Evolutionary conservation across 2,888 invertebrate species (phyloP).

Genomic region (Rhabditoides inermis): DNA sequence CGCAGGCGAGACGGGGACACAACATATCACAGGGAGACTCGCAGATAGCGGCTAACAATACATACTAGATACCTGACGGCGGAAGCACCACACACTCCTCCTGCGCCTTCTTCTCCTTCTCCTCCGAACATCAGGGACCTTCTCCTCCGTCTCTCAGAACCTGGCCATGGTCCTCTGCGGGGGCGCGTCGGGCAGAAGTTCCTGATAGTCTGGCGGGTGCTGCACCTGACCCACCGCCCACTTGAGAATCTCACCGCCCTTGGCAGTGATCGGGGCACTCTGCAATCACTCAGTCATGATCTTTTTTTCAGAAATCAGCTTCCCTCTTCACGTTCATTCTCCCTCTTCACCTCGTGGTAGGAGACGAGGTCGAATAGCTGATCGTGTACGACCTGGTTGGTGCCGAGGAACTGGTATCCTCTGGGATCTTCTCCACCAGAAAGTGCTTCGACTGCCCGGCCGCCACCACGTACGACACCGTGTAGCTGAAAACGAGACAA

Average conservation of each 20-base stretch:
- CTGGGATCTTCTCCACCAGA: constrained; percentile 65
- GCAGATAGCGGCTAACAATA: too few species aligned
- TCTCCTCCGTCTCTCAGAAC: too few species aligned
- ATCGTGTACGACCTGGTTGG: constrained; percentile 63
- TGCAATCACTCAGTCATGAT: too few species aligned
- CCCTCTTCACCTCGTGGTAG: constrained; percentile 65
- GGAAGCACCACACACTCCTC: too few species aligned
- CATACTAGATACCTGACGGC: too few species aligned
- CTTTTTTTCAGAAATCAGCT: too few species aligned
- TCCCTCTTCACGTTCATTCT: too few species aligned
- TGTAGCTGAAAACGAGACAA: constrained; percentile 31
- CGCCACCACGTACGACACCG: constrained; percentile 65
- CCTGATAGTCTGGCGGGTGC: constrained; percentile 51
- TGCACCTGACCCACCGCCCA: constrained; percentile 52
- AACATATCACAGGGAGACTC: too few species aligned
- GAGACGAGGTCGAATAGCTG: constrained; percentile 65
- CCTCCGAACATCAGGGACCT: too few species aligned
- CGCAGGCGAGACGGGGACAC: too few species aligned
- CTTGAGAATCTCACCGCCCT: constrained; percentile 53
- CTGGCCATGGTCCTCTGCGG: too few species aligned
- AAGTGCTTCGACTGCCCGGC: constrained; percentile 70
- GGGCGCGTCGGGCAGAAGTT: constrained; percentile 30
- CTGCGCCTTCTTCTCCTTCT: too few species aligned
- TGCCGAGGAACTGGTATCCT: constrained; percentile 69
- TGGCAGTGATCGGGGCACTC: constrained; percentile 54